Evolutionary conservation across 2,797 vertebrate species (phyloP), one percentile per base, ranked within the genome.

Genomic region (Peromyscus eremicus): DNA sequence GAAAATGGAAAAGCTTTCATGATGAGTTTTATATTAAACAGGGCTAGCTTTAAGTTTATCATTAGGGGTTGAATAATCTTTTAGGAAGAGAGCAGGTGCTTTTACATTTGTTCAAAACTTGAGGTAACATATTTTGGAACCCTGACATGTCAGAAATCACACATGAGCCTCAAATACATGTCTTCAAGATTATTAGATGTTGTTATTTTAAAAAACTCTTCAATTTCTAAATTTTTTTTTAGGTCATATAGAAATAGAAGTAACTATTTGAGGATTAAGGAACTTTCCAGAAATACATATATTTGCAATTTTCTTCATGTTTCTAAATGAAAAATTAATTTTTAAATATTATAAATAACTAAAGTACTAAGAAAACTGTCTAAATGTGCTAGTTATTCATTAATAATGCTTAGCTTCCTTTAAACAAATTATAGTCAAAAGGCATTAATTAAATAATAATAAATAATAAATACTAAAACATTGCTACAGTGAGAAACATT

Each of bases 391-490:
- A 76, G n/a, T 85, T 88, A 79, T 86, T 89, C 70, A 94, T 94
- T 97, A 95, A 92, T 86, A 92, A 94, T 94, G 37, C 16, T 86
- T 92, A 89, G 40, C 77, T 91, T 62, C 5, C 60, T 95, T 88
- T 91, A 97, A 96, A 23, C 70, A 96, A 87, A 80, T 92, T 93
- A 81, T 71, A 57, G 7, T 84, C 76, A 92, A 97, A 96, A 96
- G 16, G 8, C 89, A 64, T 83, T 95, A 92, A 92, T 96, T 94
- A 91, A 93, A 97, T 94, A 91, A 66, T 96, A 91, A 52, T 52
- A 52, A 52, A 49, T 49, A 49, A 49, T 96, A 97, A 96, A 94
- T 96, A 90, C 89, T 87, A 19, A 70, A 97, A 96, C 25, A 84
- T 17, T 92, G 57, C 43, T 88, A 40, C 21, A 90, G 84, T 89